Evolutionary conservation across 1,140 invertebrate species (phyloP).

Genomic region (Matsumurasca onukii): DNA sequence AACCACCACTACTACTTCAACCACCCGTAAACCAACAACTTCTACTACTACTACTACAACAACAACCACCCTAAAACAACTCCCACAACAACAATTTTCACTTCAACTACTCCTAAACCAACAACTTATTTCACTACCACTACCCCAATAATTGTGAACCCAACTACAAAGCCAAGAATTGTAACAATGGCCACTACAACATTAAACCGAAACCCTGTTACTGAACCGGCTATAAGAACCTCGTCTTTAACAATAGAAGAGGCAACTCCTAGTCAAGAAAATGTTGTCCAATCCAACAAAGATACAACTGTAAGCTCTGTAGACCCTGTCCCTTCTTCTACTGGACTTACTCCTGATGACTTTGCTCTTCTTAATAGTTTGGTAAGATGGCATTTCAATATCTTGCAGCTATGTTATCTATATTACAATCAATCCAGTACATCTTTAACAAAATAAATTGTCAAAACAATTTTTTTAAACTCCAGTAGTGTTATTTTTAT

Average conservation of each 20-base stretch:
- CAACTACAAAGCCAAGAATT: slow-evolving; percentile 9
- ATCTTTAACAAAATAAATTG: too few species aligned
- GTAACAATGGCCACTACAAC: slow-evolving; percentile 23
- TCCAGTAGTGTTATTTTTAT: too few species aligned
- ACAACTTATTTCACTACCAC: slow-evolving; percentile 26
- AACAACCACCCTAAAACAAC: slow-evolving; percentile 31
- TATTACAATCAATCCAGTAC: too few species aligned
- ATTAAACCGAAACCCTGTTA: too few species aligned
- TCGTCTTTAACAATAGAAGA: too few species aligned
- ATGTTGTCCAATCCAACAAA: too few species aligned
- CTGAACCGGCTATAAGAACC: too few species aligned
- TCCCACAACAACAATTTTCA: slow-evolving; percentile 21
- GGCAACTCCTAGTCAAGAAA: too few species aligned
- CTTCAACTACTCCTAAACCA: slow-evolving; percentile 30
- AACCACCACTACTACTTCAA: slow-evolving; percentile 32
- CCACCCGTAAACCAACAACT: slow-evolving; percentile 31
- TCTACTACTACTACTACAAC: slow-evolving; percentile 25
- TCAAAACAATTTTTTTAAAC: too few species aligned
- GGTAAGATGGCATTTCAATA: slow-evolving; percentile 30
- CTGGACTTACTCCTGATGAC: slow-evolving; percentile 27
- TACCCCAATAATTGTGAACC: slow-evolving; percentile 19
- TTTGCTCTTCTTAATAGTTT: slow-evolving; percentile 37
- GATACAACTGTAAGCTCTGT: not conserved
- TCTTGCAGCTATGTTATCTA: too few species aligned
- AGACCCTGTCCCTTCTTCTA: not conserved